phyloP scores from a whole-genome alignment of 2,888 invertebrate species.

The Rosalia funebris region DNA sequence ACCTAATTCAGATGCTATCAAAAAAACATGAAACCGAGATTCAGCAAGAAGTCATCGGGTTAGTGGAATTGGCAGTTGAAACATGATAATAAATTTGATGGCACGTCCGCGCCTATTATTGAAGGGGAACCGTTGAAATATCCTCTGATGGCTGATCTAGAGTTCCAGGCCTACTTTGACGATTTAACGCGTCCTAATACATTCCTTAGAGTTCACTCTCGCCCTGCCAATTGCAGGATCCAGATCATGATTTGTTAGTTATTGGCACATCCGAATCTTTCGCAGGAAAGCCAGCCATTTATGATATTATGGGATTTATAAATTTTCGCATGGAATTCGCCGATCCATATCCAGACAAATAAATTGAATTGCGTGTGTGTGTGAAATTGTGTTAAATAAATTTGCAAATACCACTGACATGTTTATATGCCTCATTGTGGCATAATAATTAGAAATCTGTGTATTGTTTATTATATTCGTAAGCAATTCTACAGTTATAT shows the following conservation, averaged over 20 bases:
- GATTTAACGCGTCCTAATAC: slow-evolving; percentile 41
- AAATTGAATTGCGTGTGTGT: too few relatives aligned
- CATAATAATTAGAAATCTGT: too few relatives aligned
- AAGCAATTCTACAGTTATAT: too few relatives aligned
- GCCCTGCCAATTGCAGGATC: slow-evolving; percentile 33
- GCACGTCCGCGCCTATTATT: slow-evolving; percentile 31
- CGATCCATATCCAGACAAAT: background rate
- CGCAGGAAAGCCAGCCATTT: slow-evolving; percentile 26
- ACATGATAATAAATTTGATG: slow-evolving; percentile 34
- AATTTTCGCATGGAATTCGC: slow-evolving; percentile 3
- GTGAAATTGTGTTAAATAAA: too few relatives aligned
- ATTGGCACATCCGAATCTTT: slow-evolving; percentile 36
- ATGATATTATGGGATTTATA: slow-evolving; percentile 11
- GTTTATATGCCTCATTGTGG: too few relatives aligned
- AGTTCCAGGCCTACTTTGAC: slow-evolving; percentile 37
- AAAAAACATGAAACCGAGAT: slow-evolving; percentile 17
- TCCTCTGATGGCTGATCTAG: slow-evolving; percentile 24
- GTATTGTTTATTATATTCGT: too few relatives aligned
- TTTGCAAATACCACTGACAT: too few relatives aligned
- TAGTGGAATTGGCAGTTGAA: slow-evolving; percentile 33
- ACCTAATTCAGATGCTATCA: slow-evolving; percentile 16
- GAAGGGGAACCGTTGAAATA: slow-evolving; percentile 23
- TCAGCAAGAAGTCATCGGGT: slow-evolving; percentile 19
- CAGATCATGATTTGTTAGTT: slow-evolving; percentile 41
- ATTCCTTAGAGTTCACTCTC: slow-evolving; percentile 26